phyloP scores from a whole-genome alignment of 64 coral and sea anemone species.

The Actinia equina region DNA sequence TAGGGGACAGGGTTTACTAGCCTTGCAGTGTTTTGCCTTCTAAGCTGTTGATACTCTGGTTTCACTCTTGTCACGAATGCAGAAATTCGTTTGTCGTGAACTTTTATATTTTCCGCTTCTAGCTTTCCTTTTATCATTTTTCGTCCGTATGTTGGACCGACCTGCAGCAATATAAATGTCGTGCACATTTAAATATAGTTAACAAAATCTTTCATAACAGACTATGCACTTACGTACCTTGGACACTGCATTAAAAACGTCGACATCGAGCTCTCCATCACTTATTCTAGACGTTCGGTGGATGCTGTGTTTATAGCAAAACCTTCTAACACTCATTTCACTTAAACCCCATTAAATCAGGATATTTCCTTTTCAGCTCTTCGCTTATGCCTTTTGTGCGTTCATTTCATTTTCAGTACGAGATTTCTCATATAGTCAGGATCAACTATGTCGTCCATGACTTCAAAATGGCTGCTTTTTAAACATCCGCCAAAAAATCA shows the following conservation, averaged over 20 bases:
- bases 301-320: constrained; percentile 11
- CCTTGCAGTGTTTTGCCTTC: constrained; percentile 29
- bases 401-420: neutral
- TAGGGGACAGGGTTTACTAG: constrained; percentile 24
- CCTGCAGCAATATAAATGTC: neutral
- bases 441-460: neutral
- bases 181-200: too few species aligned
- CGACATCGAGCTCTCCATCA: constrained; percentile 12
- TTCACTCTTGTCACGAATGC: neutral
- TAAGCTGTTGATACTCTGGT: constrained; percentile 16
- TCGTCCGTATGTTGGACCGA: constrained; percentile 20
- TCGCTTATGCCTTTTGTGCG: constrained; percentile 7
- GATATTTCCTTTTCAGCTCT: constrained; percentile 1
- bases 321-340: constrained; percentile 12
- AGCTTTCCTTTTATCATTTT: constrained; percentile 9
- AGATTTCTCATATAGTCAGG: neutral
- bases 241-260: constrained; percentile 15
- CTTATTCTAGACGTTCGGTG: constrained; percentile 10
- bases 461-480: neutral
- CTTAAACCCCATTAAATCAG: neutral
- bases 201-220: neutral
- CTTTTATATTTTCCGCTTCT: neutral
- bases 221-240: neutral
- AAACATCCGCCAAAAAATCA: neutral
- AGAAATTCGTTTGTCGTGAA: constrained; percentile 17